A percentile compares a stretch with the other conserved stretches of the same genome.
Evolutionary conservation across 2,113 vertebrate species (phyloP).

Genomic region (Ameiurus melas): DNA sequence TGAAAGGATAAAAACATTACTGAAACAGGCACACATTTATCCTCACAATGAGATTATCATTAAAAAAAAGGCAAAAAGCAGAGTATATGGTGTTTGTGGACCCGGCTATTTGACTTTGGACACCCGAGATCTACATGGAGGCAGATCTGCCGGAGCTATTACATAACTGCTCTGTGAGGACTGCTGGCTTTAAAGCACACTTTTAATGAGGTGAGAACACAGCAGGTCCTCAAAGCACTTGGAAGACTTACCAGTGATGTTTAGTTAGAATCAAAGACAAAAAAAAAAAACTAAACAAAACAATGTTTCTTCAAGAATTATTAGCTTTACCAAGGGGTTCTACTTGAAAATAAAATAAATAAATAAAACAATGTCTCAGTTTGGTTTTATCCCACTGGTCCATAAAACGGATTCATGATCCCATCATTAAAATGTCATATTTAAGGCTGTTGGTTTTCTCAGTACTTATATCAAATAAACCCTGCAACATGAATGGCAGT

Average conservation of each 20-base stretch:
- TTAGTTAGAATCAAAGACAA: background rate
- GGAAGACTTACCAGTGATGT: background rate
- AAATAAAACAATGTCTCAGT: background rate
- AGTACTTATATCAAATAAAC: background rate
- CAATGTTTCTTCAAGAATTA: background rate
- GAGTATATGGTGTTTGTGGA: background rate
- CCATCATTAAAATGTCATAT: background rate
- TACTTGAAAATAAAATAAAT: background rate
- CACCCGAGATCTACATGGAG: conserved; percentile 14
- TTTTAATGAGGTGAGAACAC: conserved; percentile 39
- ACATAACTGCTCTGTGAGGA: conserved; percentile 51
- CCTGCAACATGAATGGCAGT: background rate
- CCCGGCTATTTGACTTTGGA: background rate
- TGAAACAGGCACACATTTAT: background rate
- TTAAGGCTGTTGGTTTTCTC: background rate
- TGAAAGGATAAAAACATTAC: background rate
- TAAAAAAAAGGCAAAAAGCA: background rate
- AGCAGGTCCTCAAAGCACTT: conserved; percentile 7
- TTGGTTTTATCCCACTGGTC: background rate
- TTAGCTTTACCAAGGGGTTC: background rate
- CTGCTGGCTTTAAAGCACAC: conserved; percentile 28
- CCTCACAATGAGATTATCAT: background rate
- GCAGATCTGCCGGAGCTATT: conserved; percentile 33
- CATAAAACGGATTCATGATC: background rate
- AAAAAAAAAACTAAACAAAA: background rate